Conservation (phyloP, 2,888 invertebrate species). For the Perizoma affinitatum region DNA sequence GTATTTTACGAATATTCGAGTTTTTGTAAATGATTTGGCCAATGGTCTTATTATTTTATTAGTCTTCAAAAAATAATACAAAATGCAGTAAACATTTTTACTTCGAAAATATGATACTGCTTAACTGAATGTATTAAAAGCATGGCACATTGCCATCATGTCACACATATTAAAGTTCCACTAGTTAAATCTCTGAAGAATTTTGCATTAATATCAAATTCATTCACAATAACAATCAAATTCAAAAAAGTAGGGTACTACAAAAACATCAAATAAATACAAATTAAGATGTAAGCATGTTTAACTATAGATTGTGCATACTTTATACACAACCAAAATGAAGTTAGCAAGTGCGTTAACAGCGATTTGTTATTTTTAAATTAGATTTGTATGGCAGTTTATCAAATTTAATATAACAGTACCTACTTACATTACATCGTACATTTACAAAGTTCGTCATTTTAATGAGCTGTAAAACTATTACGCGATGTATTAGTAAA, state of each 20-base stretch:
- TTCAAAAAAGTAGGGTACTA: constrained; percentile 5
- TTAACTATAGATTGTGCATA: constrained; percentile 18
- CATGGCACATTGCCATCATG: constrained; percentile 24
- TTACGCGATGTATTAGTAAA: constrained; percentile 21
- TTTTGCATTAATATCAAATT: constrained; percentile 14
- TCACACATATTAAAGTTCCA: constrained; percentile 10
- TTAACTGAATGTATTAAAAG: constrained; percentile 13
- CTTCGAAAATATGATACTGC: constrained; percentile 1
- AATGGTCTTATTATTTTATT: not conserved
- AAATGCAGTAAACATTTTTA: constrained; percentile 1
- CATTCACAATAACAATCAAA: constrained; percentile 12
- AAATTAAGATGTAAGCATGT: constrained; percentile 25
- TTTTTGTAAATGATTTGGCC: constrained; percentile 7
- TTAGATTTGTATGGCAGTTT: constrained; percentile 20
- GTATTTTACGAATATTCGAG: not conserved
- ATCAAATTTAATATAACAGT: constrained; percentile 12
- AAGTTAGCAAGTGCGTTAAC: constrained; percentile 35
- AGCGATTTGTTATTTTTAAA: constrained; percentile 12
- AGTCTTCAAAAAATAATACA: not conserved
- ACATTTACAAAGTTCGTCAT: constrained; percentile 14
- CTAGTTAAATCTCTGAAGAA: constrained; percentile 6
- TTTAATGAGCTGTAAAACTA: constrained; percentile 17
- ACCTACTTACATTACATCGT: constrained; percentile 4
- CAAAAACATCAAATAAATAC: constrained; percentile 4
- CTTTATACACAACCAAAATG: constrained; percentile 42